Percentiles rank a stretch among this genome's conserved stretches.
phyloP scores from a whole-genome alignment of 1,140 invertebrate species.

The Plectrocnemia conspersa region DNA sequence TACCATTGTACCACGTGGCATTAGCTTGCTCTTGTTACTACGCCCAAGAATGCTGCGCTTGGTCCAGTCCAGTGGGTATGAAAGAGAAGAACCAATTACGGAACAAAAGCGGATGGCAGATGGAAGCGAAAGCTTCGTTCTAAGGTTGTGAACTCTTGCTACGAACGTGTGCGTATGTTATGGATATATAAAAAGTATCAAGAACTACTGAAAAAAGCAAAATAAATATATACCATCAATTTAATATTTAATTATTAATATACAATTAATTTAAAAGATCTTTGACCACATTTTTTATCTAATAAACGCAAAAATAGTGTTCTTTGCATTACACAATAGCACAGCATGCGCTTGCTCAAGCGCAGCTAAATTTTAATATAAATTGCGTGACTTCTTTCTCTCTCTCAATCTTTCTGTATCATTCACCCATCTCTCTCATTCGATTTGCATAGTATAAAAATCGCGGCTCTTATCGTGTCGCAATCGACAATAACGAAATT shows the following conservation, averaged over 20 bases:
- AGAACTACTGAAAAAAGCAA: too few species aligned
- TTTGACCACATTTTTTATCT: too few species aligned
- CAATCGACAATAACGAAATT: too few species aligned
- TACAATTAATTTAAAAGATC: too few species aligned
- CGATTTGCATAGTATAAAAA: constrained; percentile 13
- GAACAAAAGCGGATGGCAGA: not conserved
- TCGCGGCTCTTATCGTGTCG: too few species aligned
- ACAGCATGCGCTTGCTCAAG: constrained; percentile 5
- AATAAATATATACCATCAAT: too few species aligned
- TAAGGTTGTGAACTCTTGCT: not conserved
- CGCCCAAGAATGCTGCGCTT: constrained; percentile 29
- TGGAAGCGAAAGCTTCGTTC: constrained; percentile 9
- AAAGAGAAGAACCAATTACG: constrained; percentile 21
- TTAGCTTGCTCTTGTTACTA: constrained; percentile 18
- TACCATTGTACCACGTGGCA: constrained; percentile 8
- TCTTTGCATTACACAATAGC: too few species aligned
- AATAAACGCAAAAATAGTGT: too few species aligned
- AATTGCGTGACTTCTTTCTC: constrained; percentile 26
- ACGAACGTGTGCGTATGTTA: too few species aligned
- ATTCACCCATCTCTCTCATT: constrained; percentile 21
- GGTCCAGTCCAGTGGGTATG: not conserved
- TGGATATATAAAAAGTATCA: too few species aligned
- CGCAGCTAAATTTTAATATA: constrained; percentile 28
- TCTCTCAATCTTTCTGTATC: constrained; percentile 14
- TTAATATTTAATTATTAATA: too few species aligned